Evolutionary conservation across 2,797 vertebrate species (phyloP), one percentile per base, ranked within the genome.

Genomic region (Scolopax rusticola): DNA sequence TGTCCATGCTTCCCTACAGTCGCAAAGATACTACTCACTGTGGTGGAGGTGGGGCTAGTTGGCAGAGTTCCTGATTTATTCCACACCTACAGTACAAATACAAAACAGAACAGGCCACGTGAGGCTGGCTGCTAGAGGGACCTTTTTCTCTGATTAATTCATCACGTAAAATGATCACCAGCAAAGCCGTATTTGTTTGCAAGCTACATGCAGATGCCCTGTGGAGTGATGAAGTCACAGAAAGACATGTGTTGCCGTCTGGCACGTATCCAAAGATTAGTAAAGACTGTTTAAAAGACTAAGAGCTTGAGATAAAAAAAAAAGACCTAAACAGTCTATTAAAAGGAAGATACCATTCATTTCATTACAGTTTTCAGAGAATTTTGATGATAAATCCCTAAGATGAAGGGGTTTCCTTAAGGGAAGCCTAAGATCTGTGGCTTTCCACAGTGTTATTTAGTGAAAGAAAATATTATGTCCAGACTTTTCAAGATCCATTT

Each of bases 21-120:
- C 0, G 80, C 87, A 94, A 94, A 97, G 82, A 71, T 91, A 89
- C 93, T 97, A 97, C 98, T 98, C 97, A 98, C 98, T 97, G 97
- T 97, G 92, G 97, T 95, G 87, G 98, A 98, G 77, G 98, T 98
- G 91, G 98, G 98, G 87, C 97, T 98, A 91, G 97, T 98, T 97
- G 98, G 97, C 91, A 98, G 96, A 94, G 97, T 97, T 96, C 97
- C 97, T 96, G 97, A 96, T 96, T 98, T 98, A 97, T 97, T 97
- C 98, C 98, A 98, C 95, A 98, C 98, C 98, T 98, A 96, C 68
- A 97, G 93, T 95, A 91, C 83, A 97, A 97, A 96, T 95, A 96
- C 91, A 97, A 97, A 97, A 97, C 89, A 97, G 97, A 95, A 95
- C 87, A 97, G 64, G 91, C 91, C 95, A 95, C 0, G 79, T 95